phyloP scores from a whole-genome alignment of 2,888 invertebrate genomes.

The Hydrotaea cyrtoneurina region DNA sequence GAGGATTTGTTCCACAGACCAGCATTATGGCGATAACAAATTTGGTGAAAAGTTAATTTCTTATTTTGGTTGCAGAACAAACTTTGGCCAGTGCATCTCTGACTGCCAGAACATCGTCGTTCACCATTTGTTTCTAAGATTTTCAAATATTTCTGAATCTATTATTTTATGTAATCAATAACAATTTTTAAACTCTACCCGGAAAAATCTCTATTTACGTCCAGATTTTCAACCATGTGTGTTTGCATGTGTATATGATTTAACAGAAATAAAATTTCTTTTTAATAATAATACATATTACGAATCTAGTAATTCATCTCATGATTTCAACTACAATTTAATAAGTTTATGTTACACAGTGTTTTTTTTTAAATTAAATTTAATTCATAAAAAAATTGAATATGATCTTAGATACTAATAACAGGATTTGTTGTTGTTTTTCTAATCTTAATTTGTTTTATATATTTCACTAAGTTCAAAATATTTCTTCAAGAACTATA shows the following conservation, averaged over 20 bases:
- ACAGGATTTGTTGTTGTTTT: slow-evolving; percentile 41
- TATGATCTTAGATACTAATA: slow-evolving; percentile 48
- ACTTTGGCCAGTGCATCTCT: no score
- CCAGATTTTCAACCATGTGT: neutral
- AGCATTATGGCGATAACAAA: no score
- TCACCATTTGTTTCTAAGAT: no score
- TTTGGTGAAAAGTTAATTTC: no score
- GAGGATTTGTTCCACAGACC: no score
- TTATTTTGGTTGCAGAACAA: no score
- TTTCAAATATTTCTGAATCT: no score
- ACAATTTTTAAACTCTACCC: neutral
- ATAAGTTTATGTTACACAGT: slow-evolving; percentile 73
- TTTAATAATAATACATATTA: slow-evolving; percentile 26
- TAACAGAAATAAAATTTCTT: slow-evolving; percentile 30
- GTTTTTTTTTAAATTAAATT: slow-evolving; percentile 42
- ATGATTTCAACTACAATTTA: slow-evolving; percentile 51
- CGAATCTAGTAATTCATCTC: slow-evolving; percentile 71
- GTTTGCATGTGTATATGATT: slow-evolving; percentile 2
- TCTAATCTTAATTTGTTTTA: neutral
- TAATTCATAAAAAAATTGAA: slow-evolving; percentile 45
- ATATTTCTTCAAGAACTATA: slow-evolving; percentile 14
- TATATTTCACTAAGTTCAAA: neutral
- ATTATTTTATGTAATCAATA: neutral
- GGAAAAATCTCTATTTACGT: neutral
- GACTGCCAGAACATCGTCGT: no score